Conservation (phyloP, 2,888 invertebrate genomes). For the Antheraea yamamai region DNA sequence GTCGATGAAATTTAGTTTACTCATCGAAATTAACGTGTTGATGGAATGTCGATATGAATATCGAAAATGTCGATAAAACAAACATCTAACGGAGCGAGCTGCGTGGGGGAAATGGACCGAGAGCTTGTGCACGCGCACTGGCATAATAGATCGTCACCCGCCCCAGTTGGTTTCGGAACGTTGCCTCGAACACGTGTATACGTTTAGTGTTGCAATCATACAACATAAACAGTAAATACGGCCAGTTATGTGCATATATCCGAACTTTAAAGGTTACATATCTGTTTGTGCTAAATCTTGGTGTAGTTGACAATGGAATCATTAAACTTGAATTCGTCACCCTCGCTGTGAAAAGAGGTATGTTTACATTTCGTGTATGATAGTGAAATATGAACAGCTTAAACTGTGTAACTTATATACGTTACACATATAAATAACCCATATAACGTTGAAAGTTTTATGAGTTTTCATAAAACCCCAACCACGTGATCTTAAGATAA, state of each 20-base stretch:
- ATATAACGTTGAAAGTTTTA: constrained; percentile 3
- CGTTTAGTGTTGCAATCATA: constrained; percentile 52
- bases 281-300: constrained; percentile 29
- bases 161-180: constrained; percentile 80
- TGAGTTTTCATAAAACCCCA: background rate
- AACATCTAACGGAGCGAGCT: constrained; percentile 74
- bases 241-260: constrained; percentile 40
- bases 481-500: background rate
- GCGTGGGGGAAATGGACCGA: constrained; percentile 81
- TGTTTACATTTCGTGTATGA: constrained; percentile 16
- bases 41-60: no score
- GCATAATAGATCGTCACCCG: constrained; percentile 77
- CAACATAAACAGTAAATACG: constrained; percentile 33
- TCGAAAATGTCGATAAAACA: constrained; percentile 58
- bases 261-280: constrained; percentile 17
- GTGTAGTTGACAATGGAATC: constrained; percentile 48
- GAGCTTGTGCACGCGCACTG: constrained; percentile 75
- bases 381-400: background rate
- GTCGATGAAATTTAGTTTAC: constrained; percentile 9
- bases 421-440: constrained; percentile 11
- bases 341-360: constrained; percentile 19
- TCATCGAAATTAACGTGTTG: constrained; percentile 14
- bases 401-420: constrained; percentile 6
- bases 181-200: constrained; percentile 74
- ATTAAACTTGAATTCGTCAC: constrained; percentile 28